A percentile compares a stretch with the other conserved stretches of the same genome.
Conservation (phyloP, 2,797 vertebrate genomes). For the Clarias pachynema region DNA sequence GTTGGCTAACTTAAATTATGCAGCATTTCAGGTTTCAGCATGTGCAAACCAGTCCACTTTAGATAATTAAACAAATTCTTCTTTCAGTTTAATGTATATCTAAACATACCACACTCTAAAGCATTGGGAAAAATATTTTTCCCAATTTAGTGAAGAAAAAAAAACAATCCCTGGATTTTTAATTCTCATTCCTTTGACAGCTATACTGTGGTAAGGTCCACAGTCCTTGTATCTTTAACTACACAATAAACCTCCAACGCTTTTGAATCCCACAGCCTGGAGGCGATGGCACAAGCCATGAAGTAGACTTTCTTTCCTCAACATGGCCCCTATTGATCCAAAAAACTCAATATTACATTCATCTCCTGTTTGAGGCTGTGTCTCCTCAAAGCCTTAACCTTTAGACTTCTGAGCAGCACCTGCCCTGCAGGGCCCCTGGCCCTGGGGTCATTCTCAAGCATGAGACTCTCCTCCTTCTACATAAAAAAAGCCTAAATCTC, state of each 20-base stretch:
- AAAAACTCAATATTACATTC: slow-evolving; percentile 53
- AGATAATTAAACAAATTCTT: neutral
- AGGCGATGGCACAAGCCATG: slow-evolving; percentile 50
- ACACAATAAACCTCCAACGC: slow-evolving; percentile 51
- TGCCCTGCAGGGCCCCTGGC: slow-evolving; percentile 51
- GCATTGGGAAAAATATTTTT: neutral
- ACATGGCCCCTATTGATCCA: slow-evolving; percentile 55
- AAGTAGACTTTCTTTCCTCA: slow-evolving; percentile 46
- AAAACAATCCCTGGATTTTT: neutral
- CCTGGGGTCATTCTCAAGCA: slow-evolving; percentile 54
- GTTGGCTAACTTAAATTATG: neutral
- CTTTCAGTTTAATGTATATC: neutral
- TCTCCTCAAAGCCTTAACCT: slow-evolving; percentile 50
- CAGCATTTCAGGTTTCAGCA: neutral
- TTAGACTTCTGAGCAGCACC: slow-evolving; percentile 51
- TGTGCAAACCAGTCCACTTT: neutral
- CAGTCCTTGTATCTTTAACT: slow-evolving; percentile 43
- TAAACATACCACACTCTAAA: neutral
- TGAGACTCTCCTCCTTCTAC: slow-evolving; percentile 40
- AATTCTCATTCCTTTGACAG: slow-evolving; percentile 10
- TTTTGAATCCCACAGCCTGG: slow-evolving; percentile 33
- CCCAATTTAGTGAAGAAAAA: neutral
- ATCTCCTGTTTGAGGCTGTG: slow-evolving; percentile 45
- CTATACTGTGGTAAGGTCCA: slow-evolving; percentile 41
- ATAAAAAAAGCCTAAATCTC: slow-evolving; percentile 34